Evolutionary conservation across 2,888 invertebrate genomes (phyloP).

Genomic region (Machimus atricapillus): DNA sequence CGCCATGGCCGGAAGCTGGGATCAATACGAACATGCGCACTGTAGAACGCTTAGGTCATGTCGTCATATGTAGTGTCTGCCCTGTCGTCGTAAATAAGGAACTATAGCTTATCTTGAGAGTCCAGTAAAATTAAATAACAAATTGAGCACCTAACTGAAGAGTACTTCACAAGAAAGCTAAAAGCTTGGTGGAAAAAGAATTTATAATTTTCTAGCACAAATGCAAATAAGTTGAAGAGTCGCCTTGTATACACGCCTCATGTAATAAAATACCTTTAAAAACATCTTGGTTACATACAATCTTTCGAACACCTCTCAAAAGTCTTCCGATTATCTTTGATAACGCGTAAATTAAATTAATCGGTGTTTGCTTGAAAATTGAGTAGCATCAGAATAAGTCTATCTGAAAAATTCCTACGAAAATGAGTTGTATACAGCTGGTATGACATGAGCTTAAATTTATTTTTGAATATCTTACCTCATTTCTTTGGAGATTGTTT

Average conservation of each 20-base stretch:
- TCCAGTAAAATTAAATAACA: background rate
- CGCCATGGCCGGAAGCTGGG: constrained; percentile 23
- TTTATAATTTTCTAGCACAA: background rate
- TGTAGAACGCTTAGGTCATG: background rate
- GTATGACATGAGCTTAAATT: background rate
- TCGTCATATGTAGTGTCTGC: background rate
- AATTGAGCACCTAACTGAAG: background rate
- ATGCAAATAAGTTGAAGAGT: background rate
- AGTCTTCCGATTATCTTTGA: background rate
- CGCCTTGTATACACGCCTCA: background rate
- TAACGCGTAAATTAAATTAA: background rate
- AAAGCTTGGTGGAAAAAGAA: background rate
- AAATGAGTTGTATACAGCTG: background rate
- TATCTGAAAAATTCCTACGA: background rate
- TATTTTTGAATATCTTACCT: background rate
- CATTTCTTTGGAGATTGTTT: background rate
- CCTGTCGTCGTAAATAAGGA: background rate
- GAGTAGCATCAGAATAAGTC: background rate
- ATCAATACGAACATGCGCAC: constrained; percentile 15
- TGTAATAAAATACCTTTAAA: background rate
- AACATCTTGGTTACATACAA: background rate
- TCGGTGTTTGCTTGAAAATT: background rate
- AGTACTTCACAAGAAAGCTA: background rate
- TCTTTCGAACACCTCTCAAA: background rate
- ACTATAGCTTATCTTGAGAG: background rate